Evolutionary conservation across 2,797 vertebrate genomes (phyloP).

Genomic region (Acanthurus leucopareius): DNA sequence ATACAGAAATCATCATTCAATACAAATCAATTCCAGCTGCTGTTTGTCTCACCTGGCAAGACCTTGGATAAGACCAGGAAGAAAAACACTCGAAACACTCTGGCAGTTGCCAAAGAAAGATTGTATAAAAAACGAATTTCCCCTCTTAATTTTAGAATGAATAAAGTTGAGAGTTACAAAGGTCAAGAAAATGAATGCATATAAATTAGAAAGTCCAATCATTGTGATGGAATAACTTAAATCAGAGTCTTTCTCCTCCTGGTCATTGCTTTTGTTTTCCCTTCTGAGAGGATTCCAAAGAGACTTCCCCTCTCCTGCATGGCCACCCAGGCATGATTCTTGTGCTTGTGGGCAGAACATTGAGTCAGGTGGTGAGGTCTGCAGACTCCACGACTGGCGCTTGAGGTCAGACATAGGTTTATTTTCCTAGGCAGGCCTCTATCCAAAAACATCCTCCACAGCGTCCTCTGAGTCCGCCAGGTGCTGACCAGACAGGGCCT

Average conservation of each 20-base stretch:
- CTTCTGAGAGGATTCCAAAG: constrained; percentile 21
- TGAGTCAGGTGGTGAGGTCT: constrained; percentile 70
- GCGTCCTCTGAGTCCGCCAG: constrained; percentile 68
- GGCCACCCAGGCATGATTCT: constrained; percentile 78
- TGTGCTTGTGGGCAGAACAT: constrained; percentile 58
- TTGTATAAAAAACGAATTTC: not conserved
- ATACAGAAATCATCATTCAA: constrained; percentile 42
- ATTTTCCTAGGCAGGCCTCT: constrained; percentile 77
- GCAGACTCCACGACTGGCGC: constrained; percentile 67
- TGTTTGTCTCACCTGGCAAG: constrained; percentile 39
- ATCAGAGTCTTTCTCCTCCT: constrained; percentile 2
- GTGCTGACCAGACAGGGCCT: constrained; percentile 72
- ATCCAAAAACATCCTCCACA: constrained; percentile 79
- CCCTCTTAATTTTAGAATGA: constrained; percentile 7
- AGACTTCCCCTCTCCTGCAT: constrained; percentile 49
- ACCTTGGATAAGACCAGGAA: constrained; percentile 26
- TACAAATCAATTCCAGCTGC: constrained; percentile 51
- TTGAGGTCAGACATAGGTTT: constrained; percentile 82
- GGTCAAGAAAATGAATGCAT: constrained; percentile 17
- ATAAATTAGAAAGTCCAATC: constrained; percentile 20
- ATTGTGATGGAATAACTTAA: constrained; percentile 15
- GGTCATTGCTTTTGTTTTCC: constrained; percentile 45
- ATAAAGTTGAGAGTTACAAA: not conserved
- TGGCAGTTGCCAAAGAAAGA: constrained; percentile 19
- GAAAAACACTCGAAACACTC: constrained; percentile 7